These are phyloP conservation scores for Cryptoprocta ferox DNA, from an alignment of 2,797 vertebrate species.

Conservation along the genomic window DNA sequence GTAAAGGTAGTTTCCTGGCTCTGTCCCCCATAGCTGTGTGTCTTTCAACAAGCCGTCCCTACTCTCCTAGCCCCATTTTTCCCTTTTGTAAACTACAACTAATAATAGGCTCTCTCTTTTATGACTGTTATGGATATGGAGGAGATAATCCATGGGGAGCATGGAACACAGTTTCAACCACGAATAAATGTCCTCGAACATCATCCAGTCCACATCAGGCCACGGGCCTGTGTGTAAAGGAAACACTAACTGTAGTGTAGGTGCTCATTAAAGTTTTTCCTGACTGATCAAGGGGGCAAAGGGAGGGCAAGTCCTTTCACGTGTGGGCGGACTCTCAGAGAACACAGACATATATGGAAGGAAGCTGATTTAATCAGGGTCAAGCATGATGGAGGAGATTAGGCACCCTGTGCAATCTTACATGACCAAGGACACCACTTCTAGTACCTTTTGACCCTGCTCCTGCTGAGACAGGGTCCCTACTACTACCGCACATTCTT, in stretches of 20 bases:
- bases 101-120: background rate
- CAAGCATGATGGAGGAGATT: background rate
- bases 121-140: background rate
- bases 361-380: background rate
- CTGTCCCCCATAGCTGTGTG: too few species aligned
- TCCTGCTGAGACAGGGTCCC: background rate
- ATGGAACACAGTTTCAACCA: background rate
- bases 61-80: background rate
- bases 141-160: background rate
- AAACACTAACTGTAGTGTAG: background rate
- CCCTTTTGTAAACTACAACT: background rate
- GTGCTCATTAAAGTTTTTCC: constrained; percentile 39
- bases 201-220: too few species aligned
- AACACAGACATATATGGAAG: background rate
- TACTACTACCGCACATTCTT: background rate
- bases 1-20: background rate
- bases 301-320: background rate
- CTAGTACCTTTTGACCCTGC: background rate
- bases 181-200: background rate
- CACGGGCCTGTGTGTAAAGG: background rate
- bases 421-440: background rate
- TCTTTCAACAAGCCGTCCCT: background rate
- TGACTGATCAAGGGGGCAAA: background rate
- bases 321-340: background rate
- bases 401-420: background rate